phyloP scores from a whole-genome alignment of 2,113 vertebrate species.

The Pseudois nayaur region DNA sequence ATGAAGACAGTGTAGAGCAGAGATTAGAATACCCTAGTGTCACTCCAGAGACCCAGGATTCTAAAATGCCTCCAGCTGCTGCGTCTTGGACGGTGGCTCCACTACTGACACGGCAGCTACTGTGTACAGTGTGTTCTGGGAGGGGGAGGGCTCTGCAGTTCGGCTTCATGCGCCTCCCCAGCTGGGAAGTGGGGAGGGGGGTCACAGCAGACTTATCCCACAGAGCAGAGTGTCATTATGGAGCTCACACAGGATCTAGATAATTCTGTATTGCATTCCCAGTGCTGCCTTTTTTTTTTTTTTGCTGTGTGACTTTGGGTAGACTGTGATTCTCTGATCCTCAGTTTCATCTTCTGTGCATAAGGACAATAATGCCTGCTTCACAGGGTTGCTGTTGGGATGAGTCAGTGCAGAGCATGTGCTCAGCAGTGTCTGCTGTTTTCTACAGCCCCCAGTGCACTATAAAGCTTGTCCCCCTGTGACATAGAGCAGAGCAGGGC shows the following conservation, averaged over 20 bases:
- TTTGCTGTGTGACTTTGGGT: neutral
- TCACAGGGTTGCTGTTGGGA: neutral
- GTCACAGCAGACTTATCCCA: neutral
- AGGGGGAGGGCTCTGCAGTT: neutral
- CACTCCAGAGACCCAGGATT: neutral
- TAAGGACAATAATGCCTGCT: neutral
- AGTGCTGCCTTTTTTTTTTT: neutral
- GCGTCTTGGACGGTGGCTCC: neutral
- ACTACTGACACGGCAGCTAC: rapidly evolving
- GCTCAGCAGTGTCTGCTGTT: neutral
- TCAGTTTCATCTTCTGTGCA: neutral
- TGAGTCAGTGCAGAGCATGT: neutral
- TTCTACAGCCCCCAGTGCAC: neutral
- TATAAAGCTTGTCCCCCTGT: neutral
- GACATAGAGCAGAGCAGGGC: neutral
- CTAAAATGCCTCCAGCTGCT: neutral
- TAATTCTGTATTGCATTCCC: neutral
- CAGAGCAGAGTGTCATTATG: neutral
- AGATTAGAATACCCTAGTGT: neutral
- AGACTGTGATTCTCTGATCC: neutral
- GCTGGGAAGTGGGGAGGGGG: neutral
- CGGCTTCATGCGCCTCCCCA: rapidly evolving
- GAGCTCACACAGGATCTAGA: neutral
- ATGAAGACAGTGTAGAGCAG: neutral
- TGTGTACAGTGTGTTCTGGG: neutral